Percentiles rank a stretch among this genome's conserved stretches.
Evolutionary conservation across 2,797 vertebrate species (phyloP).

Genomic region (Myotis findleyi): DNA sequence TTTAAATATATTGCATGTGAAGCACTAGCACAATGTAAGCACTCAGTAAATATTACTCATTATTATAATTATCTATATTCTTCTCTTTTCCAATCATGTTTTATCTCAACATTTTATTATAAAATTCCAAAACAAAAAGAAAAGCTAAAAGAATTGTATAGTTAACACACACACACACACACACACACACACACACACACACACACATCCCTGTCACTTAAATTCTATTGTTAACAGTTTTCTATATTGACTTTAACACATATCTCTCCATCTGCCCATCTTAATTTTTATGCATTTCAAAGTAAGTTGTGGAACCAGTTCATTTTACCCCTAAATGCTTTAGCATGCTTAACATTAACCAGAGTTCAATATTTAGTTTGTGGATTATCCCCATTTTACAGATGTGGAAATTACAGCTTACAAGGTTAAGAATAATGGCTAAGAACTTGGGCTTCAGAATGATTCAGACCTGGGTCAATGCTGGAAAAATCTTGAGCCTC

Average conservation of each 20-base stretch:
- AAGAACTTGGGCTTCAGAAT: too few species aligned
- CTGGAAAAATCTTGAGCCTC: too few species aligned
- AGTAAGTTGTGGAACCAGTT: background rate
- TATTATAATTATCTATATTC: background rate
- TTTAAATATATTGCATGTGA: background rate
- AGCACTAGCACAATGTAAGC: constrained; percentile 4
- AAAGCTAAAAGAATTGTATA: constrained; percentile 1
- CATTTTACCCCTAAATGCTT: background rate
- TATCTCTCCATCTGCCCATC: background rate
- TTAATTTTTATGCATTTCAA: constrained; percentile 41
- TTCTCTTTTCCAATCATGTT: background rate
- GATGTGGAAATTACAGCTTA: too few species aligned
- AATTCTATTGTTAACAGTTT: background rate
- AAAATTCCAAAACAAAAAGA: constrained; percentile 28
- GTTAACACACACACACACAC: too few species aligned
- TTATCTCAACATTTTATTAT: constrained; percentile 10
- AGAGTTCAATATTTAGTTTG: background rate
- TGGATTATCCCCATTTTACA: too few species aligned
- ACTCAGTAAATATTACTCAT: background rate
- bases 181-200: background rate
- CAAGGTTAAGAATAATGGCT: too few species aligned
- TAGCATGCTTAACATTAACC: constrained; percentile 19
- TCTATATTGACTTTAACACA: background rate
- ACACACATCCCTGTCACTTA: background rate
- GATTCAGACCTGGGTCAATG: too few species aligned